Evolutionary conservation across 2,888 invertebrate species (phyloP).

Genomic region (Chalcis sispes): DNA sequence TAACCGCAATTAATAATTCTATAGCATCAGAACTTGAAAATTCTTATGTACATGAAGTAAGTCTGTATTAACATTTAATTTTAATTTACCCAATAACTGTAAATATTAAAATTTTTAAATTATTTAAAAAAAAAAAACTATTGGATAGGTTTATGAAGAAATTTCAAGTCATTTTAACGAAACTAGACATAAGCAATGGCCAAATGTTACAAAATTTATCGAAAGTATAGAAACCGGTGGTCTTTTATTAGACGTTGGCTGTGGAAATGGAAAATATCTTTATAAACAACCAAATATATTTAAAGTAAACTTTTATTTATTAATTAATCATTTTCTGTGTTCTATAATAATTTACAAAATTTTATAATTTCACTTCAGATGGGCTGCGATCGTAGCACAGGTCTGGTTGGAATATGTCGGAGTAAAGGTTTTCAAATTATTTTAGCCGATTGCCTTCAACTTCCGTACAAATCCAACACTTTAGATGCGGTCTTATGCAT

Average conservation of each 20-base stretch:
- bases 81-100: not conserved
- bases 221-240: slow-evolving; percentile 81
- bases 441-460: slow-evolving; percentile 85
- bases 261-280: slow-evolving; percentile 99
- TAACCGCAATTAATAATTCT: slow-evolving; percentile 71
- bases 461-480: slow-evolving; percentile 82
- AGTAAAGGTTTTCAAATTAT: slow-evolving; percentile 82
- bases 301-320: slow-evolving; percentile 56
- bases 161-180: slow-evolving; percentile 97
- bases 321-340: slow-evolving; percentile 28
- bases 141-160: slow-evolving; percentile 89
- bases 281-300: slow-evolving; percentile 53
- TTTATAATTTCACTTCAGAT: slow-evolving; percentile 77
- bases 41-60: slow-evolving; percentile 85
- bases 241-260: slow-evolving; percentile 93
- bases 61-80: slow-evolving; percentile 18
- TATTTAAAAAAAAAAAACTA: not conserved
- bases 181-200: slow-evolving; percentile 97
- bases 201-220: slow-evolving; percentile 89
- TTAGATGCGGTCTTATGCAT: slow-evolving; percentile 94
- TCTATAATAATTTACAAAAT: slow-evolving; percentile 53
- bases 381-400: slow-evolving; percentile 88
- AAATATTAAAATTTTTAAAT: slow-evolving; percentile 1
- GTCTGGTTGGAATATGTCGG: slow-evolving; percentile 82
- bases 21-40: slow-evolving; percentile 83